Evolutionary conservation across 2,888 invertebrate species (phyloP).

Genomic region (Dione vanillae): DNA sequence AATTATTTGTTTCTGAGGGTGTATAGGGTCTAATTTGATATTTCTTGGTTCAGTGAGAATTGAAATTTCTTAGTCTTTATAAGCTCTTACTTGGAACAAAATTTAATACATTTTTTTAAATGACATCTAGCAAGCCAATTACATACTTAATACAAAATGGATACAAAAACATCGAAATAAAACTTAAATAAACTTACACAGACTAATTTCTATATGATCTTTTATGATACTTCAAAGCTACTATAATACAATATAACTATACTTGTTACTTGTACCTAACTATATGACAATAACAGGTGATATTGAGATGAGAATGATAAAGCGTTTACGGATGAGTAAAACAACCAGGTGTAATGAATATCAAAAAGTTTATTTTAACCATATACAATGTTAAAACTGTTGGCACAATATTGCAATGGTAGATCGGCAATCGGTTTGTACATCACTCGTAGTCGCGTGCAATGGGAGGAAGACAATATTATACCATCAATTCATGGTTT

Average conservation of each 20-base stretch:
- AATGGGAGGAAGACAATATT: slow-evolving; percentile 18
- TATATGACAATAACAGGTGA: background rate
- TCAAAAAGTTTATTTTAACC: slow-evolving; percentile 78
- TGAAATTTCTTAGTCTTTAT: no score
- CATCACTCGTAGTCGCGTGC: slow-evolving; percentile 13
- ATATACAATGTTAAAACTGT: slow-evolving; percentile 68
- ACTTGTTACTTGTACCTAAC: background rate
- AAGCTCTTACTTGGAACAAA: no score
- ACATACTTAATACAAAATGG: no score
- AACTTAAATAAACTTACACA: background rate
- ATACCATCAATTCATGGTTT: slow-evolving; percentile 24
- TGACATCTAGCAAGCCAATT: no score
- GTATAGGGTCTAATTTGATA: no score
- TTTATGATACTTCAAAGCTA: background rate
- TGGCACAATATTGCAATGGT: slow-evolving; percentile 72
- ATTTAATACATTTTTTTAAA: no score
- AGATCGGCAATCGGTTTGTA: slow-evolving; percentile 38
- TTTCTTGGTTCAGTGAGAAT: no score
- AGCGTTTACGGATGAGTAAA: slow-evolving; percentile 39
- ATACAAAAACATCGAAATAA: no score
- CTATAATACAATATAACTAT: background rate
- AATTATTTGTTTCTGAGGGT: no score
- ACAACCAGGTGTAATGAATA: slow-evolving; percentile 62
- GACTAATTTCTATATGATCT: background rate
- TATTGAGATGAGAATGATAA: slow-evolving; percentile 11